Conservation (phyloP, 2,888 invertebrate genomes). For the Spisula subtruncata region DNA sequence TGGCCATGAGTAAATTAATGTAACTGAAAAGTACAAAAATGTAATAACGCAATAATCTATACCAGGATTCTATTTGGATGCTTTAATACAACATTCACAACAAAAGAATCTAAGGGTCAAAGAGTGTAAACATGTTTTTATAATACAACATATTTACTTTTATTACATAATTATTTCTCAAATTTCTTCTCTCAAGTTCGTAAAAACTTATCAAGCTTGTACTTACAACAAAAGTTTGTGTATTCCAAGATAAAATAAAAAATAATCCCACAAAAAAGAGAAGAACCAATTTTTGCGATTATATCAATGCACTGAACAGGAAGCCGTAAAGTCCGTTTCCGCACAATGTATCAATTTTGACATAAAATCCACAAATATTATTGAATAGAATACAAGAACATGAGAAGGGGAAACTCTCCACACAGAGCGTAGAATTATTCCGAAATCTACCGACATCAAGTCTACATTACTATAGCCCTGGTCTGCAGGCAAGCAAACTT, state of each 20-base stretch:
- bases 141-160: too few species aligned
- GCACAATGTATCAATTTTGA: slow-evolving; percentile 56
- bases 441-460: slow-evolving; percentile 40
- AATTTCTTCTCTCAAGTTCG: neutral
- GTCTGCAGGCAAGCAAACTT: slow-evolving; percentile 34
- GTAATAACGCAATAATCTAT: too few species aligned
- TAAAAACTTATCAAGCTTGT: neutral
- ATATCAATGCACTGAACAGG: neutral
- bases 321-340: slow-evolving; percentile 30
- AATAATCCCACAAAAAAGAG: neutral
- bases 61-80: too few species aligned
- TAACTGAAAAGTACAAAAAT: too few species aligned
- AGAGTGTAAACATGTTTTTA: too few species aligned
- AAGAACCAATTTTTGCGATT: neutral
- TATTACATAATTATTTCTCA: neutral
- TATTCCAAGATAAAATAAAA: neutral
- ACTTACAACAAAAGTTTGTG: neutral
- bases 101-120: too few species aligned
- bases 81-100: too few species aligned
- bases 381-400: slow-evolving; percentile 40
- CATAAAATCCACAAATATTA: slow-evolving; percentile 55
- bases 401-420: neutral
- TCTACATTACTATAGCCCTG: slow-evolving; percentile 35
- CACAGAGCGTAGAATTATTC: slow-evolving; percentile 40
- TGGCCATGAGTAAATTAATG: too few species aligned